These are phyloP conservation scores for Setipinna tenuifilis DNA, from an alignment of 2,797 vertebrate genomes.

Conservation along the genomic window DNA sequence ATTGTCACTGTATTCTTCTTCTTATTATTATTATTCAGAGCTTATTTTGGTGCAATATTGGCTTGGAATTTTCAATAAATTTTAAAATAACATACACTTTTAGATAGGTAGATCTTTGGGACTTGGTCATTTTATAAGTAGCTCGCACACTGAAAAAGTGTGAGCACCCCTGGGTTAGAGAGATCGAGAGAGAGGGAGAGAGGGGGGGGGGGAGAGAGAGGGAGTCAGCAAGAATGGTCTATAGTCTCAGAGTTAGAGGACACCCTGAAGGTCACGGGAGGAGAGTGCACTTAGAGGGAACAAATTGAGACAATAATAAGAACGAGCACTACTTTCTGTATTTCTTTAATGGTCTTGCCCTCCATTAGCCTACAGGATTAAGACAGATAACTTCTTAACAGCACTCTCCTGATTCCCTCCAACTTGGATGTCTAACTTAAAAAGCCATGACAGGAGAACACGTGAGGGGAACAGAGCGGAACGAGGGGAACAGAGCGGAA, in stretches of 20 bases:
- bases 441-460: slow-evolving; percentile 38
- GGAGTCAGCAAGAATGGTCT: background rate
- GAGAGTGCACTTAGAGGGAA: slow-evolving; percentile 40
- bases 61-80: too few relatives aligned
- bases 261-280: slow-evolving; percentile 42
- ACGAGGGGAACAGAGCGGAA: background rate
- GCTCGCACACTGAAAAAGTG: too few relatives aligned
- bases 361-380: slow-evolving; percentile 72
- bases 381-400: slow-evolving; percentile 70
- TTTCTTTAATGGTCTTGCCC: slow-evolving; percentile 71
- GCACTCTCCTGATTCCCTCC: slow-evolving; percentile 23
- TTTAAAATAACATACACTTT: too few relatives aligned
- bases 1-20: too few relatives aligned
- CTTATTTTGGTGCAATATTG: too few relatives aligned
- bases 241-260: slow-evolving; percentile 35
- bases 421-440: background rate
- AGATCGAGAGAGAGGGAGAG: background rate
- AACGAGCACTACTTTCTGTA: slow-evolving; percentile 64
- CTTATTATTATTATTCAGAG: too few relatives aligned
- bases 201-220: background rate
- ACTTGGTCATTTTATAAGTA: too few relatives aligned
- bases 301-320: slow-evolving; percentile 62
- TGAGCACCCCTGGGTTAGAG: too few relatives aligned
- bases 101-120: too few relatives aligned
- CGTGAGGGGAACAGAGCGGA: background rate